These are phyloP conservation scores for Cepaea hortensis DNA, from an alignment of 2,888 invertebrate species.

Conservation along the genomic window DNA sequence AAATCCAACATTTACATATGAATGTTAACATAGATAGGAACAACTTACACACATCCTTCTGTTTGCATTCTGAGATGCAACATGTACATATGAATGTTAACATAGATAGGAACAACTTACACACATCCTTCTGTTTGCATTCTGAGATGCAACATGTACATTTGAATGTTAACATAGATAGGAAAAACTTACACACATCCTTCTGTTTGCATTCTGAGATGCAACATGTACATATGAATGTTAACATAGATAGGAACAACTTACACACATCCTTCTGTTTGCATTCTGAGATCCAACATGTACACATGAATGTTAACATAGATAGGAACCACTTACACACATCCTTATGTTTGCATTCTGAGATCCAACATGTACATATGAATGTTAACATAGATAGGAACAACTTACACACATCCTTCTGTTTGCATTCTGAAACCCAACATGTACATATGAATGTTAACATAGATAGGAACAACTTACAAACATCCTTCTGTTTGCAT, in stretches of 20 bases:
- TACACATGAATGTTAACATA: background rate
- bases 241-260: background rate
- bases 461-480: constrained; percentile 2
- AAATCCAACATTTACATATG: background rate
- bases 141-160: background rate
- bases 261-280: background rate
- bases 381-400: background rate
- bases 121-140: background rate
- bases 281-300: background rate
- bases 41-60: background rate
- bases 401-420: background rate
- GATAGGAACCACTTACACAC: constrained; percentile 1
- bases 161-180: background rate
- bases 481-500: background rate
- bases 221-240: background rate
- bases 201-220: background rate
- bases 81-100: background rate
- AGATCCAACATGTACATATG: background rate
- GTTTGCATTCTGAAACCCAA: background rate
- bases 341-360: background rate
- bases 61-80: background rate
- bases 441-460: background rate
- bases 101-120: constrained; percentile 2
- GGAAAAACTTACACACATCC: background rate
- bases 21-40: background rate